Conservation (phyloP, 2,888 invertebrate species). For the Mythimna lalbum region DNA sequence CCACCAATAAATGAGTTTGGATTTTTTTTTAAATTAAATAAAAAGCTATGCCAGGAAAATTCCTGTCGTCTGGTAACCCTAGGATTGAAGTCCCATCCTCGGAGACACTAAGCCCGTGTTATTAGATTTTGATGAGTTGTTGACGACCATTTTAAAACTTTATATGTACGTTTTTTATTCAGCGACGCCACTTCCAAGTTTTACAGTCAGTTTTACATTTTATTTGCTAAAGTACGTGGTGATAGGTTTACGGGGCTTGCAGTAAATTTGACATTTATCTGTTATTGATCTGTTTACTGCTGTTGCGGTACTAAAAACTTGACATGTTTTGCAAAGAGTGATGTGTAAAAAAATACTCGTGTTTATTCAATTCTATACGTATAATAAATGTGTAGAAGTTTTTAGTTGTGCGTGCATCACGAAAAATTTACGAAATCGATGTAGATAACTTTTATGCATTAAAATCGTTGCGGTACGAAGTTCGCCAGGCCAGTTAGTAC, state of each 20-base stretch:
- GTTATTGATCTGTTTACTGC: constrained; percentile 45
- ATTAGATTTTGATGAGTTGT: constrained; percentile 85
- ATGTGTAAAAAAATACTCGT: neutral
- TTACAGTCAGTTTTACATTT: constrained; percentile 65
- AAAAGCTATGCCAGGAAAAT: constrained; percentile 7
- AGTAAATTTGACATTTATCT: constrained; percentile 33
- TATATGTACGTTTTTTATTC: constrained; percentile 64
- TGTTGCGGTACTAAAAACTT: constrained; percentile 25
- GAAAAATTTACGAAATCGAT: too few species aligned
- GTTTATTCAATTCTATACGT: neutral
- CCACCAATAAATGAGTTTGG: too few species aligned
- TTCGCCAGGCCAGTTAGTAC: too few species aligned
- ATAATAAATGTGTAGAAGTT: too few species aligned
- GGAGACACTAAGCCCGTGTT: constrained; percentile 77
- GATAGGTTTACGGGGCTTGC: constrained; percentile 31
- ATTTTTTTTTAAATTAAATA: too few species aligned
- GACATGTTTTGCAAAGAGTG: neutral
- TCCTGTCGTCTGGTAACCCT: constrained; percentile 38
- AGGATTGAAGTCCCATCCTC: constrained; percentile 33
- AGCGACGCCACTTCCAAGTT: constrained; percentile 49
- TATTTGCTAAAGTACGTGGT: constrained; percentile 42
- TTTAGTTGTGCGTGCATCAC: too few species aligned
- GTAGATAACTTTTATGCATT: too few species aligned
- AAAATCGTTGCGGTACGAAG: too few species aligned
- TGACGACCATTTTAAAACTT: constrained; percentile 76